These are phyloP conservation scores for Philonicus albiceps DNA, from an alignment of 2,888 invertebrate species.

Conservation along the genomic window DNA sequence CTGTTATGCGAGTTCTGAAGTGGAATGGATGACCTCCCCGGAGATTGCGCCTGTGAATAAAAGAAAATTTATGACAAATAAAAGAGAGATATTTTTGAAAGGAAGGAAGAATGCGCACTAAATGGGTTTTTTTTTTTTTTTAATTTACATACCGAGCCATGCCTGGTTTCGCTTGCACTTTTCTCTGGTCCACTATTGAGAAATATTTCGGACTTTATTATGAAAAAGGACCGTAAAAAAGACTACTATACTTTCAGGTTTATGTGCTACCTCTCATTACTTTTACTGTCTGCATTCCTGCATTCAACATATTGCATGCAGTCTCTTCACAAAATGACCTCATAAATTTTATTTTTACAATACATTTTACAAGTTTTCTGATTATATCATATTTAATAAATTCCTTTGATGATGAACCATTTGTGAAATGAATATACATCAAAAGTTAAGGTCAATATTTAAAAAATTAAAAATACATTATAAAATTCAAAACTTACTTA, in stretches of 20 bases:
- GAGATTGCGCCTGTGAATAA: not conserved
- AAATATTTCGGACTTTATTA: not conserved
- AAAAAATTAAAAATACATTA: not conserved
- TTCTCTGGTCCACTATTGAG: not conserved
- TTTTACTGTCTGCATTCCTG: not conserved
- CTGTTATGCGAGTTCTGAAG: slow-evolving; percentile 13
- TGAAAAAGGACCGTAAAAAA: not conserved
- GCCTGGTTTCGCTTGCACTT: not conserved
- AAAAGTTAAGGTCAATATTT: not conserved
- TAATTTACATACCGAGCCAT: not conserved
- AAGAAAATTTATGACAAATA: not conserved
- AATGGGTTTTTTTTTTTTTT: not conserved
- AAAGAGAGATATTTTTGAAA: not conserved
- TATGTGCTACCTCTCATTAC: not conserved
- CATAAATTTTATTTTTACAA: not conserved
- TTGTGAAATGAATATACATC: not conserved
- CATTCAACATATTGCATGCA: not conserved
- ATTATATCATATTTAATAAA: not conserved
- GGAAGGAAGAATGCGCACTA: not conserved
- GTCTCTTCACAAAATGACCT: not conserved
- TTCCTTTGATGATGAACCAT: not conserved
- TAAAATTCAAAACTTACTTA: no score
- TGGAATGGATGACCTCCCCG: slow-evolving; percentile 9
- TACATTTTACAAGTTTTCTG: not conserved
- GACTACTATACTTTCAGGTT: not conserved